phyloP scores from a whole-genome alignment of 2,797 vertebrate genomes.

The Agapornis canus region DNA sequence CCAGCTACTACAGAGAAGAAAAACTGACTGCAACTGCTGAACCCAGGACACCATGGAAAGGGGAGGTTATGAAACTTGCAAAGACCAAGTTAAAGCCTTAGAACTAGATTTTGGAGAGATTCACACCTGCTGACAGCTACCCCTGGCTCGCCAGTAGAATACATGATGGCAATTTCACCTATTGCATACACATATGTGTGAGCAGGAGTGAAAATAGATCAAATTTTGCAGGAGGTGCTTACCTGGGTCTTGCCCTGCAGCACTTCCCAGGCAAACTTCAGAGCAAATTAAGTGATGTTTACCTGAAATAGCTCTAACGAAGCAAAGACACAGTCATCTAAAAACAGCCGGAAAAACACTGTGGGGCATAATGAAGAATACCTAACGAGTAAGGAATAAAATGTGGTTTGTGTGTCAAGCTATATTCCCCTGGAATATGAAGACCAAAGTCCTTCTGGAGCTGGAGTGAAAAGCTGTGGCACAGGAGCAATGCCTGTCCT shows the following conservation, averaged over 20 bases:
- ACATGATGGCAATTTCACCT: not conserved
- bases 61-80: not conserved
- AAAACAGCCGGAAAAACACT: not conserved
- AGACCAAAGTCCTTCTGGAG: not conserved
- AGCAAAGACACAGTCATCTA: not conserved
- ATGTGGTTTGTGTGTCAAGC: not conserved
- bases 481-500: not conserved
- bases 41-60: not conserved
- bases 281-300: not conserved
- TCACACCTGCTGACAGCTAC: not conserved
- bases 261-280: not conserved
- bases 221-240: constrained; percentile 24
- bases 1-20: too few relatives aligned
- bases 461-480: not conserved
- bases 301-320: not conserved
- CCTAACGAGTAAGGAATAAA: not conserved
- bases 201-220: not conserved
- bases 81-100: not conserved
- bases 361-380: not conserved
- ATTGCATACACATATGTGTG: not conserved
- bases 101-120: not conserved
- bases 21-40: too few relatives aligned
- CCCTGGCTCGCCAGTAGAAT: not conserved
- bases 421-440: not conserved
- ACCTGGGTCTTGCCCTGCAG: not conserved